Percentiles rank a stretch among this genome's conserved stretches.
Evolutionary conservation across 2,797 vertebrate genomes (phyloP).

Genomic region (Gobionotothen gibberifrons): DNA sequence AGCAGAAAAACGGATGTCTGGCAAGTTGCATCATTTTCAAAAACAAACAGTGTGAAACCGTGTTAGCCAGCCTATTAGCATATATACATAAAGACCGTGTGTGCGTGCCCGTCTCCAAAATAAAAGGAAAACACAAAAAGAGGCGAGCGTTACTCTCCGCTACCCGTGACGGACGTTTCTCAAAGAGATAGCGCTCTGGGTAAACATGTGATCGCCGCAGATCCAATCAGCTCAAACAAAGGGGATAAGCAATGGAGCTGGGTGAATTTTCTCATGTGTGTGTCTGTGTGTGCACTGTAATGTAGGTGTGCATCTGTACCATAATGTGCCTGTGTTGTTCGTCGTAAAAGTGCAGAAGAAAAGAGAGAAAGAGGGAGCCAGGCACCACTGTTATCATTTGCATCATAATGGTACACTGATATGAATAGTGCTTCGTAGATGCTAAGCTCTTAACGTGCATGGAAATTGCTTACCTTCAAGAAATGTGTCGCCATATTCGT

Average conservation of each 20-base stretch:
- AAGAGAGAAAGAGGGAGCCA: conserved; percentile 53
- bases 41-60: conserved; percentile 82
- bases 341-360: conserved; percentile 62
- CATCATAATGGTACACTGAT: conserved; percentile 82
- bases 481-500: conserved; percentile 67
- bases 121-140: conserved; percentile 80
- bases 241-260: conserved; percentile 75
- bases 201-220: conserved; percentile 82
- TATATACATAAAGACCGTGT: conserved; percentile 81
- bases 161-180: conserved; percentile 82
- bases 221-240: conserved; percentile 83
- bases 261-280: conserved; percentile 55
- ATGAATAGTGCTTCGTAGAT: conserved; percentile 69
- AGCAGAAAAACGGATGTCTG: conserved; percentile 86
- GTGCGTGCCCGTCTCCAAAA: conserved; percentile 75
- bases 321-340: conserved; percentile 53
- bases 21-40: conserved; percentile 86
- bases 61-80: conserved; percentile 84
- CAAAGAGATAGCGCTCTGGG: conserved; percentile 79
- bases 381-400: conserved; percentile 80
- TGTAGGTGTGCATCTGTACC: conserved; percentile 71
- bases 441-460: conserved; percentile 76
- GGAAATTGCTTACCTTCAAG: conserved; percentile 79
- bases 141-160: conserved; percentile 74
- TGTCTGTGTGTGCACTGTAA: conserved; percentile 40